A percentile compares a stretch with the other conserved stretches of the same genome.
Conservation (phyloP, 30 jellyfish, hydroid and myxozoan species). For the Turritopsis rubra region DNA sequence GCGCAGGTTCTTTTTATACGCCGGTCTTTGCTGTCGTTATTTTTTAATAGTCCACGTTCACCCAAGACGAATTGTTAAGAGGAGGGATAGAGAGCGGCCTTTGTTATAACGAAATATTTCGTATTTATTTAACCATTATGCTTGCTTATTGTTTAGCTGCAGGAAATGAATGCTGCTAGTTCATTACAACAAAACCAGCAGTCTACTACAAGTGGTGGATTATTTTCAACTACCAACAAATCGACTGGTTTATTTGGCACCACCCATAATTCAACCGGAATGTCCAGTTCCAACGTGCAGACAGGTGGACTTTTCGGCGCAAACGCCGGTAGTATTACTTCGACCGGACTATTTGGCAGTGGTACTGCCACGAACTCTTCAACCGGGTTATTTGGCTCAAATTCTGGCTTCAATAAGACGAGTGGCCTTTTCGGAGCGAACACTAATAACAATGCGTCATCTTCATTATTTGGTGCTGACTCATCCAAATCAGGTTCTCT, state of each 20-base stretch:
- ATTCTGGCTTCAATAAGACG: not conserved
- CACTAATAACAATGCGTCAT: not conserved
- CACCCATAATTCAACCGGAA: not conserved
- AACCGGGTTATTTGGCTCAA: not conserved
- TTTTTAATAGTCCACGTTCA: too few species aligned
- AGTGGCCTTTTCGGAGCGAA: conserved; percentile 7
- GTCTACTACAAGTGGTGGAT: not conserved
- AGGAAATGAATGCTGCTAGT: conserved; percentile 6
- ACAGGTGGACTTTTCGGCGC: not conserved
- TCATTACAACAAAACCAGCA: not conserved
- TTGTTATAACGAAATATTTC: too few species aligned
- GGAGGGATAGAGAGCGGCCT: too few species aligned
- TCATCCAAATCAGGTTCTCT: not conserved
- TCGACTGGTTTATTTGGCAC: not conserved
- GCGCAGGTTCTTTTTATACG: too few species aligned
- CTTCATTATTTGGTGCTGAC: not conserved
- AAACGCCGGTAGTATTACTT: not conserved
- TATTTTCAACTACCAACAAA: not conserved
- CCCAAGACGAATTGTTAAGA: too few species aligned
- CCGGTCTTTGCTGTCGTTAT: too few species aligned
- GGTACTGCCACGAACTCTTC: not conserved
- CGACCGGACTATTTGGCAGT: conserved; percentile 8
- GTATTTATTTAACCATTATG: too few species aligned
- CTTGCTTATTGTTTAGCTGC: not conserved
- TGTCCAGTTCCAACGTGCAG: not conserved